phyloP scores from a whole-genome alignment of 1,140 invertebrate species.

The Sinella curviseta region DNA sequence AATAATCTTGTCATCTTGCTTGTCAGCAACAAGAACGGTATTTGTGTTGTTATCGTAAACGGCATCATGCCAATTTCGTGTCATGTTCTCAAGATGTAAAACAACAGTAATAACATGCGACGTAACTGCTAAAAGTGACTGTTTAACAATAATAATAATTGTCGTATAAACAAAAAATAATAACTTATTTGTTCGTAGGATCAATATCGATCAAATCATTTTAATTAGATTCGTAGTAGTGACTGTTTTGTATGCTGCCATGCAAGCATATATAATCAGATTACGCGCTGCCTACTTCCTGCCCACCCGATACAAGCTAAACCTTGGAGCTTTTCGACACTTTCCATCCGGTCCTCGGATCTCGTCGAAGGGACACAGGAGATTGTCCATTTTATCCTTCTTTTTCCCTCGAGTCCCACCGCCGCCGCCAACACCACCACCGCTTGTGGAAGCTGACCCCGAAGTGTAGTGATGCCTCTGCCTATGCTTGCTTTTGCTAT shows the following conservation, averaged over 20 bases:
- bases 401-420: slow-evolving; percentile 23
- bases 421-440: background rate
- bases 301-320: slow-evolving; percentile 37
- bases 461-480: background rate
- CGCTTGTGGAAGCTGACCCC: background rate
- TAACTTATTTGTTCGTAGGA: too few species aligned
- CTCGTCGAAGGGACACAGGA: slow-evolving; percentile 42
- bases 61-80: too few species aligned
- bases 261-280: too few species aligned
- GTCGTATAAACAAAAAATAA: too few species aligned
- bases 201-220: too few species aligned
- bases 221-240: too few species aligned
- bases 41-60: too few species aligned
- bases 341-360: slow-evolving; percentile 37
- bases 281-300: background rate
- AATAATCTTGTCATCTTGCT: background rate
- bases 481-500: slow-evolving; percentile 24
- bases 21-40: too few species aligned
- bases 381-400: slow-evolving; percentile 23
- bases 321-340: slow-evolving; percentile 38
- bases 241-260: too few species aligned
- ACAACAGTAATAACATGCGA: background rate
- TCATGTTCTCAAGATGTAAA: too few species aligned
- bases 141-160: background rate
- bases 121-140: background rate